These are phyloP conservation scores for Epinephelus malabaricus DNA, from an alignment of 2,797 vertebrate genomes.

Conservation along the genomic window DNA sequence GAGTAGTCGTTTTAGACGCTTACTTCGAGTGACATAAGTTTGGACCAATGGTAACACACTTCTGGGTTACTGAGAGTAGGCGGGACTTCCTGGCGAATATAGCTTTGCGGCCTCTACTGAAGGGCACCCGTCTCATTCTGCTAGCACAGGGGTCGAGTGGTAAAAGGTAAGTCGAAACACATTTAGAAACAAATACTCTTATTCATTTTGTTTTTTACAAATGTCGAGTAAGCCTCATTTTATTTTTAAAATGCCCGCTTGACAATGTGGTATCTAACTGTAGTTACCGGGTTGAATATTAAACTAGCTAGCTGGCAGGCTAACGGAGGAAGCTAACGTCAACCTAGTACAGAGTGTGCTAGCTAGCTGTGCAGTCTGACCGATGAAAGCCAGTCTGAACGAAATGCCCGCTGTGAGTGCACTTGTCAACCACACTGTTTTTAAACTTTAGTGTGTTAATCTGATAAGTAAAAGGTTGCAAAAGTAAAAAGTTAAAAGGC, in stretches of 20 bases:
- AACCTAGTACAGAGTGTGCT: neutral
- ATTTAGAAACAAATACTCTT: fast-evolving
- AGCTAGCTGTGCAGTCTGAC: neutral
- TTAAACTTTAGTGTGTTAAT: fast-evolving
- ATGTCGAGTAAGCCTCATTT: fast-evolving
- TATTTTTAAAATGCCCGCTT: fast-evolving
- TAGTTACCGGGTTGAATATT: neutral
- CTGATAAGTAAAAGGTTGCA: too few species aligned
- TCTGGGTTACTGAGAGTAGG: neutral
- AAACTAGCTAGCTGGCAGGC: conserved; percentile 15
- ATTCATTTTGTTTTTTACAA: fast-evolving
- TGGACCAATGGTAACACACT: conserved; percentile 24
- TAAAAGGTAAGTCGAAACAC: conserved; percentile 64
- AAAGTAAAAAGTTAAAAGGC: fast-evolving
- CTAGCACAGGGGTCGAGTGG: conserved; percentile 44
- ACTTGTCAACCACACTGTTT: fast-evolving
- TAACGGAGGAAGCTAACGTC: conserved; percentile 52
- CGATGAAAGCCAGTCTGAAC: conserved; percentile 17
- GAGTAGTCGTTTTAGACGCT: fast-evolving
- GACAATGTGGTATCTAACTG: fast-evolving
- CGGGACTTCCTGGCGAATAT: conserved; percentile 74
- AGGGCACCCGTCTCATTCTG: conserved; percentile 74
- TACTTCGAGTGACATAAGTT: conserved; percentile 1
- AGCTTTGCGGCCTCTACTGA: conserved; percentile 78
- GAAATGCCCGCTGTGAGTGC: neutral